These are phyloP conservation scores for Branchellion lobata DNA, from an alignment of 2,888 invertebrate genomes.

Conservation along the genomic window DNA sequence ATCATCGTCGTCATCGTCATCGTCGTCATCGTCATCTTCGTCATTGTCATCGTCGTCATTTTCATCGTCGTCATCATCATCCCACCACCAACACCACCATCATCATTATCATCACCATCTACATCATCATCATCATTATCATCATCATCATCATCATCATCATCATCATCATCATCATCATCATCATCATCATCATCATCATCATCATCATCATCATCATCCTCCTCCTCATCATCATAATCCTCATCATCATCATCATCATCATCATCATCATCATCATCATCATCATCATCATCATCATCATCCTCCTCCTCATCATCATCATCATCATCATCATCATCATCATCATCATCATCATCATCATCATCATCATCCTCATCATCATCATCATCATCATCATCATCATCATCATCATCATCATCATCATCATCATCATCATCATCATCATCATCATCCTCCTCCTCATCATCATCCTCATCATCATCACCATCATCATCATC, in stretches of 20 bases:
- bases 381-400: background rate
- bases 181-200: conserved; percentile 18
- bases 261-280: conserved; percentile 8
- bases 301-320: background rate
- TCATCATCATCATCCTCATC: background rate
- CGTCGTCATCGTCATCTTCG: background rate
- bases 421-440: conserved; percentile 19
- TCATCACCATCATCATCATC: conserved; percentile 3
- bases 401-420: conserved; percentile 14
- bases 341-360: conserved; percentile 15
- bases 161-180: conserved; percentile 17
- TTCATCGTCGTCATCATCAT: no score
- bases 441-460: background rate
- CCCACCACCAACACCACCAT: background rate
- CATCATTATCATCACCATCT: no score
- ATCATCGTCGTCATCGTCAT: conserved; percentile 24
- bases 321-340: conserved; percentile 16
- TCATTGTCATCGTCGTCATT: background rate
- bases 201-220: background rate
- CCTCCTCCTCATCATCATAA: no score
- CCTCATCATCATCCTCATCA: no score
- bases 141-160: background rate
- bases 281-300: conserved; percentile 23
- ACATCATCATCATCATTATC: conserved; percentile 8
- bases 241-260: conserved; percentile 6